These are phyloP conservation scores for Mythimna pallens DNA, from an alignment of 2,888 invertebrate genomes.

Conservation along the genomic window DNA sequence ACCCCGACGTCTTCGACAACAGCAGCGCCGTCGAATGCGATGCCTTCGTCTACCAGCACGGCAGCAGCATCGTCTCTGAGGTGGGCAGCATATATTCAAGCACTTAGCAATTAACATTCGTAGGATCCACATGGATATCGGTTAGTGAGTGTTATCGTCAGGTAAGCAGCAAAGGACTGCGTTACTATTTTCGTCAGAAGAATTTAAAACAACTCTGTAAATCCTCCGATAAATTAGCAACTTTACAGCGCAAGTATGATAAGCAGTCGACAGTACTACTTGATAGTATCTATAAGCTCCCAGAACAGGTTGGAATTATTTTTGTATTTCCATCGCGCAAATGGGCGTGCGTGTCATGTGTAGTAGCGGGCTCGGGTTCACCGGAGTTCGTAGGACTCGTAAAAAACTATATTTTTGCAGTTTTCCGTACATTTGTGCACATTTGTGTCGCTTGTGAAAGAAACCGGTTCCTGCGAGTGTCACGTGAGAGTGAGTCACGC, in stretches of 20 bases:
- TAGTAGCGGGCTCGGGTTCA: constrained; percentile 32
- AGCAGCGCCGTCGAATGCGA: constrained; percentile 77
- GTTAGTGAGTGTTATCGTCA: background rate
- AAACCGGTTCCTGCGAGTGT: constrained; percentile 41
- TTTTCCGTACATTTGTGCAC: constrained; percentile 31
- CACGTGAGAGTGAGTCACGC: constrained; percentile 38
- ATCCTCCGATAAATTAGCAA: background rate
- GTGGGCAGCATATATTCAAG: constrained; percentile 69
- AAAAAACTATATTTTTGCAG: constrained; percentile 31
- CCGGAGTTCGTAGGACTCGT: constrained; percentile 43
- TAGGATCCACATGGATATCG: background rate
- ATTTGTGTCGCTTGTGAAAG: constrained; percentile 36
- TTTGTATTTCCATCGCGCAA: constrained; percentile 8
- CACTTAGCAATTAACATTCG: background rate
- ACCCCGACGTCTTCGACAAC: constrained; percentile 79
- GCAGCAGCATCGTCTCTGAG: constrained; percentile 89
- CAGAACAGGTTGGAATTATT: constrained; percentile 5
- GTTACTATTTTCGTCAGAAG: background rate
- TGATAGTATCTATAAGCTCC: background rate
- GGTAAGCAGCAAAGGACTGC: background rate
- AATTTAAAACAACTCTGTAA: background rate
- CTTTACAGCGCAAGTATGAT: background rate
- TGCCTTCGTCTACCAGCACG: constrained; percentile 85
- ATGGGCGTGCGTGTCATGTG: constrained; percentile 10
- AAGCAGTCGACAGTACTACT: background rate